These are phyloP conservation scores for Lasiurus borealis DNA, from an alignment of 2,113 vertebrate species.

Conservation along the genomic window DNA sequence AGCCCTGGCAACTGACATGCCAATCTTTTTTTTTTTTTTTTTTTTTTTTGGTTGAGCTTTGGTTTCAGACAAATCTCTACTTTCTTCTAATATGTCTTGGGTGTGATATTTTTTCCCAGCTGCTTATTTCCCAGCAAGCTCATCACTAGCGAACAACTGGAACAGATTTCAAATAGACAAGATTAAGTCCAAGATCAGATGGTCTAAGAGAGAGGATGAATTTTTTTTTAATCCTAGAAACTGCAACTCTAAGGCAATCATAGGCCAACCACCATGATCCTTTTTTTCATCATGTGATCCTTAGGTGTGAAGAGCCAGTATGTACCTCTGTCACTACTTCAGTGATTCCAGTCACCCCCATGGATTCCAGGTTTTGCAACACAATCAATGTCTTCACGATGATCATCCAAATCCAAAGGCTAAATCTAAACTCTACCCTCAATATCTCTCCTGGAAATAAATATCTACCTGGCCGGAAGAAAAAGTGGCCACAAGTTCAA, in stretches of 20 bases:
- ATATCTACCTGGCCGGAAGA: not conserved
- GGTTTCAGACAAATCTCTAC: not conserved
- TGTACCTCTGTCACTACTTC: too few relatives aligned
- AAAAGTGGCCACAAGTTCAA: not conserved
- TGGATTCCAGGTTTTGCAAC: not conserved
- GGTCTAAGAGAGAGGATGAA: not conserved
- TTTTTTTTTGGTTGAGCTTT: too few relatives aligned
- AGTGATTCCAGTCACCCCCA: too few relatives aligned
- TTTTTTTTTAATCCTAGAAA: not conserved
- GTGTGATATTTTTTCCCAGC: not conserved
- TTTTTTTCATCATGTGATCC: not conserved
- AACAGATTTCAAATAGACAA: not conserved
- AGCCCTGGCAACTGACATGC: not conserved
- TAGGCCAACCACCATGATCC: not conserved
- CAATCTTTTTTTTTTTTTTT: too few relatives aligned
- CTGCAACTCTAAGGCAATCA: not conserved
- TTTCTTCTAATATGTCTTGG: not conserved
- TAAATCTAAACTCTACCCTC: not conserved
- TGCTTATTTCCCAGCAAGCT: not conserved
- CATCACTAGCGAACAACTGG: not conserved
- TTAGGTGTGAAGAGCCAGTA: not conserved
- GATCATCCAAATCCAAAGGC: not conserved
- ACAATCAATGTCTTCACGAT: not conserved
- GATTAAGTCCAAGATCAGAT: not conserved
- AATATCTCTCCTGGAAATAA: conserved; percentile 33